Conservation (phyloP, 2,797 vertebrate genomes). For the Coreius guichenoti region DNA sequence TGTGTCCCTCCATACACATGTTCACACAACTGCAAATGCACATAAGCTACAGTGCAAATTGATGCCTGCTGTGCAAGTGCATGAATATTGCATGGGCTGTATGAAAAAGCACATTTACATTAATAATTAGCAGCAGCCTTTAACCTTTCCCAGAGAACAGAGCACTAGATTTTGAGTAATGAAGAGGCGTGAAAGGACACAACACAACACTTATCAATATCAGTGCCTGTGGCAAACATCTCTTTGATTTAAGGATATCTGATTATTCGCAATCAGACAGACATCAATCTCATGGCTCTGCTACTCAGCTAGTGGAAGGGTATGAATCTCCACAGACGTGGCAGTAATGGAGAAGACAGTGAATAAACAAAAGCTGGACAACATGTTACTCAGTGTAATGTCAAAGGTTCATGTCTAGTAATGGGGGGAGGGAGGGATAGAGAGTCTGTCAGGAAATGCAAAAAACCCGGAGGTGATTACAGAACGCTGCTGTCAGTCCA, state of each 20-base stretch:
- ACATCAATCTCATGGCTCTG: slow-evolving; percentile 37
- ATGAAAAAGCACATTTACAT: slow-evolving; percentile 77
- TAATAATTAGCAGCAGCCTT: slow-evolving; percentile 65
- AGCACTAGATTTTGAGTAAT: slow-evolving; percentile 50
- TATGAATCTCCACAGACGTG: slow-evolving; percentile 17
- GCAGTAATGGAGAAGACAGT: slow-evolving; percentile 20
- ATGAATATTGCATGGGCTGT: slow-evolving; percentile 71
- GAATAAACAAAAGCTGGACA: slow-evolving; percentile 22
- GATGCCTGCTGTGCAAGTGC: slow-evolving; percentile 64
- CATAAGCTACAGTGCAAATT: slow-evolving; percentile 61
- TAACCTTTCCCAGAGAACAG: slow-evolving; percentile 55
- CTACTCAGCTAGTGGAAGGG: slow-evolving; percentile 8
- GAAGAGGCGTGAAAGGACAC: slow-evolving; percentile 34
- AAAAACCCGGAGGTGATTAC: background rate
- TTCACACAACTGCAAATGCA: slow-evolving; percentile 34
- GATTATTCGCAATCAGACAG: slow-evolving; percentile 20
- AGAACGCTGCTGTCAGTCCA: background rate
- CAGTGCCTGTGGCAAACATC: background rate
- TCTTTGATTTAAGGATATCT: slow-evolving; percentile 29
- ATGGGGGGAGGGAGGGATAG: slow-evolving; percentile 10
- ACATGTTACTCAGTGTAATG: background rate
- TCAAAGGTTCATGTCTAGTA: background rate
- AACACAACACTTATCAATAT: slow-evolving; percentile 15
- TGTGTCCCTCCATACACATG: slow-evolving; percentile 9
- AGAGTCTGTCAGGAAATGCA: background rate